Percentiles rank a stretch among this genome's conserved stretches.
phyloP scores from a whole-genome alignment of 2,113 vertebrate species.

The Odontophorus gujanensis region DNA sequence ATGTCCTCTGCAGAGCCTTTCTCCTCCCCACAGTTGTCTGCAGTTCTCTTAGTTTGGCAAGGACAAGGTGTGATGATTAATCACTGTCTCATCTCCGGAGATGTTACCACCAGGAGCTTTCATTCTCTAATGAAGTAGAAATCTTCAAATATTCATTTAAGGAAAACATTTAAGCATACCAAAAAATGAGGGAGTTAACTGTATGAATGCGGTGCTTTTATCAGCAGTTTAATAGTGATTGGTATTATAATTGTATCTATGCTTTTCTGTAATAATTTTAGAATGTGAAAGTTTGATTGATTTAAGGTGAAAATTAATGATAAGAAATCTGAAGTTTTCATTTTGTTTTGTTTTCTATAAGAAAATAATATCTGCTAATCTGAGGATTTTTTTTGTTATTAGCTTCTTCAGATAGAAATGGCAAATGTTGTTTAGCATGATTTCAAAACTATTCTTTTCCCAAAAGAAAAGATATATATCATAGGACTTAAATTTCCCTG shows the following conservation, averaged over 20 bases:
- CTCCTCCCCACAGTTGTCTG: background rate
- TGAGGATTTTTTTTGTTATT: background rate
- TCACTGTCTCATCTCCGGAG: slow-evolving; percentile 28
- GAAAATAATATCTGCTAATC: background rate
- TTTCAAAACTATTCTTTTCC: background rate
- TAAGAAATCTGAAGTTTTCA: background rate
- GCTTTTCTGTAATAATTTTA: background rate
- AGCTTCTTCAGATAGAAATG: background rate
- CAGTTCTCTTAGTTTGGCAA: background rate
- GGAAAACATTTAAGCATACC: slow-evolving; percentile 25
- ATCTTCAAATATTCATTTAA: slow-evolving; percentile 14
- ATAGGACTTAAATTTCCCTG: background rate
- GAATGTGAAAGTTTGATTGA: background rate
- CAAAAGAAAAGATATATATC: background rate
- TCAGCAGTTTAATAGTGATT: background rate
- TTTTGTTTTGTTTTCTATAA: background rate
- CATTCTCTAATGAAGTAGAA: slow-evolving; percentile 4
- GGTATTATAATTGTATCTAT: background rate
- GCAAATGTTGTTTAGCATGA: background rate
- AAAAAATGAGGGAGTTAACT: background rate
- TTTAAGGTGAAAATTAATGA: background rate
- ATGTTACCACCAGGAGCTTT: slow-evolving; percentile 25
- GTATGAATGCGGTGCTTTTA: background rate
- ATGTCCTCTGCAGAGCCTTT: background rate
- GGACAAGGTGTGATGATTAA: slow-evolving; percentile 5